phyloP scores from a whole-genome alignment of 2,888 invertebrate species.

The Gryllus longicercus region DNA sequence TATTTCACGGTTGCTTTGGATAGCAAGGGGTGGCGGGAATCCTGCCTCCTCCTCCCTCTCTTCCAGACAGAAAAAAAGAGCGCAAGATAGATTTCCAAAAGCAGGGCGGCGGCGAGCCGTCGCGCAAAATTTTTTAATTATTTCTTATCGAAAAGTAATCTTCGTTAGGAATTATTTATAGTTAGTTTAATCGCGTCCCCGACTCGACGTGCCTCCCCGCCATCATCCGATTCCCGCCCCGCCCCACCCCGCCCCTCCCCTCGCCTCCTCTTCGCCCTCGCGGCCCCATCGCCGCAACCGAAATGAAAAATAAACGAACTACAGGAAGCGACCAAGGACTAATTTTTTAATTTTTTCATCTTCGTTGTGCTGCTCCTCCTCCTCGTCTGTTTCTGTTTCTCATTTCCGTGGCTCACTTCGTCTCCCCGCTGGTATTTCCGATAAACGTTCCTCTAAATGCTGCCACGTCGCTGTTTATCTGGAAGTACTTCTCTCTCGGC shows the following conservation, averaged over 20 bases:
- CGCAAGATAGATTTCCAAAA: conserved; percentile 27
- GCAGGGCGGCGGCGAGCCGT: conserved; percentile 23
- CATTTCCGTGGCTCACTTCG: conserved; percentile 20
- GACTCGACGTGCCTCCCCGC: neutral
- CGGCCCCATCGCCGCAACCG: conserved; percentile 12
- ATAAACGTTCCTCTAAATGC: conserved; percentile 6
- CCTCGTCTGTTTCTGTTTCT: conserved; percentile 19
- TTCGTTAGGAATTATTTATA: conserved; percentile 40
- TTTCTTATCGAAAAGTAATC: conserved; percentile 51
- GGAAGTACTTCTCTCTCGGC: no score
- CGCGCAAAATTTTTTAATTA: conserved; percentile 46
- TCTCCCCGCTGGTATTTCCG: conserved; percentile 2
- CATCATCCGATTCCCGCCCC: conserved; percentile 23
- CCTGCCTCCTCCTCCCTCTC: neutral
- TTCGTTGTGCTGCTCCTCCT: conserved; percentile 21
- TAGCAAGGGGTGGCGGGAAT: neutral
- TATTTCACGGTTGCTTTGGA: conserved; percentile 34
- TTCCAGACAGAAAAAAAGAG: conserved; percentile 12
- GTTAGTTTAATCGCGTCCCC: conserved; percentile 37
- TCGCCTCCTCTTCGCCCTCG: neutral
- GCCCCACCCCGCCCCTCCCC: neutral
- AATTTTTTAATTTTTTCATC: conserved; percentile 34
- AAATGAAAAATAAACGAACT: conserved; percentile 35
- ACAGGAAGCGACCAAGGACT: conserved; percentile 27
- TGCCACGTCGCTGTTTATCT: neutral